phyloP scores from a whole-genome alignment of 2,888 invertebrate species.

The Hoplodrina blanda region DNA sequence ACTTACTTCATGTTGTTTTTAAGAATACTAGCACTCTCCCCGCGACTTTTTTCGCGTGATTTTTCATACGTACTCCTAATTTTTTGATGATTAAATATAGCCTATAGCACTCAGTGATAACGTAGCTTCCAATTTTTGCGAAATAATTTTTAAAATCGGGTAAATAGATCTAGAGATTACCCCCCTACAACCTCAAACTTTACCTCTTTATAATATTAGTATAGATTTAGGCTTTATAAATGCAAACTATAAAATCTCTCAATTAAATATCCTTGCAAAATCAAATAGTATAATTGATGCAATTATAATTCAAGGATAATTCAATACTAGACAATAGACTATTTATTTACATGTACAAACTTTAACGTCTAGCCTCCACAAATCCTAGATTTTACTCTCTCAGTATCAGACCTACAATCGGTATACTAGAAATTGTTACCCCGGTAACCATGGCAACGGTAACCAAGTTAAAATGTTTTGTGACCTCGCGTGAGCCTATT shows the following conservation, averaged over 20 bases:
- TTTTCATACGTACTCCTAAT: no score
- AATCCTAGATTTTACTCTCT: conserved; percentile 28
- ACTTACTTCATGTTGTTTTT: background rate
- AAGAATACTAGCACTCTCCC: background rate
- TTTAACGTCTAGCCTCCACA: conserved; percentile 40
- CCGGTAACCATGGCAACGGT: conserved; percentile 69
- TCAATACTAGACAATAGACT: background rate
- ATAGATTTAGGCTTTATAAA: background rate
- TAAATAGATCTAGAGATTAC: no score
- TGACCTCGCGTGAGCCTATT: conserved; percentile 64
- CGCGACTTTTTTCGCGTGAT: no score
- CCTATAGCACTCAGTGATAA: no score
- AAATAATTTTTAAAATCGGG: no score
- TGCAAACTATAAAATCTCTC: background rate
- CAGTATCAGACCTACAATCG: conserved; percentile 42
- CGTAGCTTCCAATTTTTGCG: no score
- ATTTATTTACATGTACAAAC: conserved; percentile 14
- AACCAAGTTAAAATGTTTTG: conserved; percentile 53
- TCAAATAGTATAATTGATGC: background rate
- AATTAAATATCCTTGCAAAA: background rate
- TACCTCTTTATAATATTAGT: no score
- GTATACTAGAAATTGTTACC: conserved; percentile 46
- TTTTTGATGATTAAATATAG: no score
- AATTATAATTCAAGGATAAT: background rate
- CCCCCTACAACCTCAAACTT: no score